A percentile compares a stretch with the other conserved stretches of the same genome.
Evolutionary conservation across 2,888 invertebrate genomes (phyloP).

Genomic region (Hypselothyrea guttata): DNA sequence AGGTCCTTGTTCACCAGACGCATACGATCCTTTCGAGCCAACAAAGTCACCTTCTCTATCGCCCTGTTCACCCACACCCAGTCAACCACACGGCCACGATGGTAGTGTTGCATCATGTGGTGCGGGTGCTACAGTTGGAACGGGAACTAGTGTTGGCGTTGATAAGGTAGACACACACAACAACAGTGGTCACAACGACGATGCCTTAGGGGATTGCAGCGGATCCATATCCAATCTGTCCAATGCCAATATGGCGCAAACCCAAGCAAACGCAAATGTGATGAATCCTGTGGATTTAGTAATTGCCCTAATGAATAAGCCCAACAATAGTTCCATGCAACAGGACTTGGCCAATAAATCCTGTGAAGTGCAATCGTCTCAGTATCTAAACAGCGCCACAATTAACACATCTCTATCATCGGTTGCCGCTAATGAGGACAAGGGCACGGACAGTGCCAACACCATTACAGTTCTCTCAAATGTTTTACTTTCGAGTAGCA

Average conservation of each 20-base stretch:
- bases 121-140: too few species aligned
- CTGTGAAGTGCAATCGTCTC: conserved; percentile 65
- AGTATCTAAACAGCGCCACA: conserved; percentile 63
- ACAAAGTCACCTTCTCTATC: conserved; percentile 87
- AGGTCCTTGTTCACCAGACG: conserved; percentile 89
- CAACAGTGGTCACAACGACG: conserved; percentile 41
- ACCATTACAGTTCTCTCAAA: conserved; percentile 80
- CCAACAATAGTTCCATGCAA: conserved; percentile 50
- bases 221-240: conserved; percentile 37
- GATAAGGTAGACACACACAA: conserved; percentile 50
- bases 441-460: conserved; percentile 62
- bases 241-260: conserved; percentile 76
- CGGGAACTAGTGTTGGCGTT: conserved; percentile 1
- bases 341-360: conserved; percentile 73
- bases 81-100: conserved; percentile 66
- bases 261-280: conserved; percentile 83
- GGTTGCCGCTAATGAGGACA: conserved; percentile 65
- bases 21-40: conserved; percentile 95
- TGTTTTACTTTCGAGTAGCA: conserved; percentile 71
- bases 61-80: conserved; percentile 80
- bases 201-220: conserved; percentile 17
- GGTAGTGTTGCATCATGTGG: neutral
- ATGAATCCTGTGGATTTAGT: conserved; percentile 85
- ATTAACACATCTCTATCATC: conserved; percentile 52
- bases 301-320: conserved; percentile 84